Evolutionary conservation across 2,113 vertebrate genomes (phyloP), one percentile per base, ranked within the genome.

Genomic region (Ailurus styani): DNA sequence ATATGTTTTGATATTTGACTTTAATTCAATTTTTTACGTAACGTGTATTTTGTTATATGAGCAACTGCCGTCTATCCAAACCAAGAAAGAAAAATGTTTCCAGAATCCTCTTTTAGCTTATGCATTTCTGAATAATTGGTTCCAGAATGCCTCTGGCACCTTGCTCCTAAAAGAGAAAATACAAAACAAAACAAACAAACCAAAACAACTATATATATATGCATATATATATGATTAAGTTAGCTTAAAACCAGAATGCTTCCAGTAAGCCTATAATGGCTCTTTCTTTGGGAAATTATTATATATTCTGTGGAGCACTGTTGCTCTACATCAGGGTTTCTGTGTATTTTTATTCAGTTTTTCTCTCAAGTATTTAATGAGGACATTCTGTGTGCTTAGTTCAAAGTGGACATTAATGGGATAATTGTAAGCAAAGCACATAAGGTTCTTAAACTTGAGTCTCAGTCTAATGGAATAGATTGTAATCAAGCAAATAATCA

Each of bases 21-120:
- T 90, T 52, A 87, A 64, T 87, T 85, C 8, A 93, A 52, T 83
- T 95, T 62, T 96, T 94, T 45, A 70, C 14, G 57, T 31, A 77
- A 0, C 40, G 62, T 83, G 7, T 6, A 37, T 55, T 73, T 96
- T 93, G 77, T 90, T 96, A 94, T 68, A 78, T 75, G 45, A 96
- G 73, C n/a, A 93, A 31, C 12, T 89, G 57, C 72, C 90, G 87
- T 95, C 81, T 95, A 64, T 82, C 96, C 11, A 31, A 85, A 87
- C 2, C 62, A 92, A 86, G 2, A 87, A 92, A 86, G 66, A 90
- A 90, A 66, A 79, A 54, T 57, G 60, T 79, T 68, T 57, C 29
- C 90, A 62, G n/a, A 90, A 95, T 85, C 75, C 9, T 96, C 54
- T 96, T 95, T 95, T 73, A 94, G 62, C 4, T 84, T 87, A 50